Conservation (phyloP, 2,113 vertebrate species). For the Gavia stellata region DNA sequence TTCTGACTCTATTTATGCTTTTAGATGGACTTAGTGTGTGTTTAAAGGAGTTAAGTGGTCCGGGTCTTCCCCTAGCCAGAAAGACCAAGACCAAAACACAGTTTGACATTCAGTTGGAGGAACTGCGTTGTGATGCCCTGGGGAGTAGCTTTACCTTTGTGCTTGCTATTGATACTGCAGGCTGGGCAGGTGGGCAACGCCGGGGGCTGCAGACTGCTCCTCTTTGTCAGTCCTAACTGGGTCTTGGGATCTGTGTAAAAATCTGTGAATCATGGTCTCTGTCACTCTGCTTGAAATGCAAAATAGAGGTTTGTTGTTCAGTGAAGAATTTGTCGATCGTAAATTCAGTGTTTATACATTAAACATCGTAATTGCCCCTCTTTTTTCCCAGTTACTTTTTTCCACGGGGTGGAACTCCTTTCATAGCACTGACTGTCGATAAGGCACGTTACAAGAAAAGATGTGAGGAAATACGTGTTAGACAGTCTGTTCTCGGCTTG, state of each 20-base stretch:
- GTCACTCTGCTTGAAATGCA: slow-evolving; percentile 37
- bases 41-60: neutral
- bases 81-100: neutral
- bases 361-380: neutral
- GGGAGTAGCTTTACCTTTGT: neutral
- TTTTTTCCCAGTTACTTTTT: neutral
- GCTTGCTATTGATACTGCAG: neutral
- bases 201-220: neutral
- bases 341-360: neutral
- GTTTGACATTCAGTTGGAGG: neutral
- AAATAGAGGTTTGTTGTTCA: slow-evolving; percentile 2
- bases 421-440: neutral
- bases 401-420: neutral
- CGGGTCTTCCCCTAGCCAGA: neutral
- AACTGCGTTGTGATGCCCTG: neutral
- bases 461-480: neutral
- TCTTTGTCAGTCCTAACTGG: neutral
- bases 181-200: neutral
- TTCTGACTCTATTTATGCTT: neutral
- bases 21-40: neutral
- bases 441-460: neutral
- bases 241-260: neutral
- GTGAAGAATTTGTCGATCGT: neutral
- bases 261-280: neutral
- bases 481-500: neutral